Conservation (phyloP, 2,888 invertebrate species). For the Drosophila macrospina region DNA sequence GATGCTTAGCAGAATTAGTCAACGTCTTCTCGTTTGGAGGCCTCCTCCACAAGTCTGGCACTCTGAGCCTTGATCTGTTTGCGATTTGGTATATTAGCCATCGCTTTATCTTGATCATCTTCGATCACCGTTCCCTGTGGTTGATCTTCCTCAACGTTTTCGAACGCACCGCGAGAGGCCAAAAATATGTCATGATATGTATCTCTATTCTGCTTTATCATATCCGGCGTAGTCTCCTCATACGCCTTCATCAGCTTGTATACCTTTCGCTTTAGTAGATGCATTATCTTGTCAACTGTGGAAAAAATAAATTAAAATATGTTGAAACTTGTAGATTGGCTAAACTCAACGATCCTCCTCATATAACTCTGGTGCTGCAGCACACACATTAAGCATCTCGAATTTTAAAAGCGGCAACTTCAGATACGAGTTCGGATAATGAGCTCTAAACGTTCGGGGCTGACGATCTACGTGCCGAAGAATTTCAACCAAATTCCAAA, state of each 20-base stretch:
- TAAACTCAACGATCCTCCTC: slow-evolving; percentile 78
- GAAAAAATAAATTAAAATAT: not conserved
- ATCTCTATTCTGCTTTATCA: slow-evolving; percentile 14
- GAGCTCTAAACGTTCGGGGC: slow-evolving; percentile 42
- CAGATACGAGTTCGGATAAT: slow-evolving; percentile 78
- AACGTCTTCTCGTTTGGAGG: slow-evolving; percentile 8
- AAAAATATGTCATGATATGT: slow-evolving; percentile 72
- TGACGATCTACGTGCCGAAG: slow-evolving; percentile 76
- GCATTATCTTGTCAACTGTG: slow-evolving; percentile 73
- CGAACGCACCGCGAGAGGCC: not conserved
- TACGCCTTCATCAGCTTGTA: slow-evolving; percentile 69
- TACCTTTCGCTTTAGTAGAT: slow-evolving; percentile 71
- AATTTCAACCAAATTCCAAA: slow-evolving; percentile 82
- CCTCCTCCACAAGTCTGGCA: slow-evolving; percentile 81
- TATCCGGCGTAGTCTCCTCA: slow-evolving; percentile 18
- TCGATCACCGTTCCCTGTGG: slow-evolving; percentile 22
- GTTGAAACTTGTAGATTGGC: too few species aligned
- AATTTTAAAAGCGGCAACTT: slow-evolving; percentile 83
- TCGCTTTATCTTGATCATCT: slow-evolving; percentile 64
- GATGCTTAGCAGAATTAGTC: not conserved
- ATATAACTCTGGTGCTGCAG: slow-evolving; percentile 73
- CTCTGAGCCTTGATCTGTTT: slow-evolving; percentile 83
- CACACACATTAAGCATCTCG: slow-evolving; percentile 69
- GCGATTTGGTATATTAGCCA: slow-evolving; percentile 78
- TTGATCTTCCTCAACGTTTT: slow-evolving; percentile 24